phyloP scores from a whole-genome alignment of 2,888 invertebrate genomes.

The Lithodes maja region DNA sequence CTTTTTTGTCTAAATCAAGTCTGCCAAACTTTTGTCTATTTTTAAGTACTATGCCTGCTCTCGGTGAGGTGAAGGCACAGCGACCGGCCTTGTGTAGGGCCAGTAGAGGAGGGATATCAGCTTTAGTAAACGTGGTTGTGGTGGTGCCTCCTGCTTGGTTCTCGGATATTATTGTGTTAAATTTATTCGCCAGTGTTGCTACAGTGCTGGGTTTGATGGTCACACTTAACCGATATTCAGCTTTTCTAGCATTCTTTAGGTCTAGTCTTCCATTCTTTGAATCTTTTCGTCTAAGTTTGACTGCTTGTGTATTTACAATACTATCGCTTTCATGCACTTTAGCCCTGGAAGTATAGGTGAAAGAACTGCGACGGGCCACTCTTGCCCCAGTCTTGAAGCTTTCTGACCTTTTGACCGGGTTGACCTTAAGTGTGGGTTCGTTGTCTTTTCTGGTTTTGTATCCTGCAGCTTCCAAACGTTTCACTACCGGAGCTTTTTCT shows the following conservation, averaged over 20 bases:
- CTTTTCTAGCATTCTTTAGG: slow-evolving; percentile 56
- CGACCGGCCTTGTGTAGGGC: slow-evolving; percentile 2
- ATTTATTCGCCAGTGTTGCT: slow-evolving; percentile 64
- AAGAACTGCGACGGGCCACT: slow-evolving; percentile 60
- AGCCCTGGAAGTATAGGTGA: slow-evolving; percentile 53
- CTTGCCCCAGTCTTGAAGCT: slow-evolving; percentile 60
- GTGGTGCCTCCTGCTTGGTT: slow-evolving; percentile 56
- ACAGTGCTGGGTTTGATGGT: slow-evolving; percentile 68
- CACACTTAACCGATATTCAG: slow-evolving; percentile 68
- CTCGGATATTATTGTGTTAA: slow-evolving; percentile 68
- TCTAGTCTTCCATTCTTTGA: slow-evolving; percentile 60
- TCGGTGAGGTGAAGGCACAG: slow-evolving; percentile 45
- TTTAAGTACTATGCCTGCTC: slow-evolving; percentile 59
- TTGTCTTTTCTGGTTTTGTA: slow-evolving; percentile 58
- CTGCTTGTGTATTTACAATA: slow-evolving; percentile 60
- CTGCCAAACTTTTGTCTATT: slow-evolving; percentile 54
- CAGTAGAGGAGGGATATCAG: slow-evolving; percentile 19
- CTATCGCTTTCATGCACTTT: slow-evolving; percentile 61
- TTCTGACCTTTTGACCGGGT: slow-evolving; percentile 62
- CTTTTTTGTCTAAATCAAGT: slow-evolving; percentile 38
- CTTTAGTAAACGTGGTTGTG: slow-evolving; percentile 50
- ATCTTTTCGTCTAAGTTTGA: slow-evolving; percentile 60
- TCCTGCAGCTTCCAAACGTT: slow-evolving; percentile 62
- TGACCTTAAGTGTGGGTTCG: slow-evolving; percentile 53
- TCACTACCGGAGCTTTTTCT: slow-evolving; percentile 66